Percentiles rank a stretch among this genome's conserved stretches.
Conservation (phyloP, 2,113 vertebrate species). For the Jaculus jaculus region DNA sequence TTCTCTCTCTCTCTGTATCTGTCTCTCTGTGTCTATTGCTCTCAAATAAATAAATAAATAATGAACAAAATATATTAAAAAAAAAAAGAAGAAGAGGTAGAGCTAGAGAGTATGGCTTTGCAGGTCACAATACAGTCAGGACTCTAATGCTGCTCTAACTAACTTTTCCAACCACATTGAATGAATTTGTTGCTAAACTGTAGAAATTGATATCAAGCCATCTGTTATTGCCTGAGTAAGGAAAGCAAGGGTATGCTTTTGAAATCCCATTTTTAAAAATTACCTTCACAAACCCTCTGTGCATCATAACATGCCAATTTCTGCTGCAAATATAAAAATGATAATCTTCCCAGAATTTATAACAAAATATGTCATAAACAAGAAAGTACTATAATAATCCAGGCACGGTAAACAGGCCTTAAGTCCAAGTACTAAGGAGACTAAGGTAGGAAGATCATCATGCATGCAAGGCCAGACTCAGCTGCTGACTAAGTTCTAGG, state of each 20-base stretch:
- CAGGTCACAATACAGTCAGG: not conserved
- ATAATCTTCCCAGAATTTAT: not conserved
- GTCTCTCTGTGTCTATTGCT: no score
- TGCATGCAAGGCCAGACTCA: no score
- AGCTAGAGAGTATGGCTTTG: not conserved
- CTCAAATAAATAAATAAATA: no score
- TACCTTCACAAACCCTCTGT: not conserved
- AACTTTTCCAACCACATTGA: not conserved
- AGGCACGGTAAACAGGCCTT: no score
- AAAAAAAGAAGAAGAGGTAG: no score
- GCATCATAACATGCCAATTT: not conserved
- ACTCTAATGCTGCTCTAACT: not conserved
- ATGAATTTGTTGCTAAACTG: not conserved
- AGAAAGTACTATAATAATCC: not conserved
- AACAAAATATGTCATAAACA: not conserved
- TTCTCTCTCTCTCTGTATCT: no score
- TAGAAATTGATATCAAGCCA: not conserved
- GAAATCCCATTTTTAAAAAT: conserved; percentile 30
- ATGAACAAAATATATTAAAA: no score
- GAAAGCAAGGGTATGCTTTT: not conserved
- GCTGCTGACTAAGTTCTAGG: no score
- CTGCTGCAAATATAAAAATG: not conserved
- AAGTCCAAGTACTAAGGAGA: no score
- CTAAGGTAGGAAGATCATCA: no score
- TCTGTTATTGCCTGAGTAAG: not conserved